A percentile compares a stretch with the other conserved stretches of the same genome.
Evolutionary conservation across 2,113 vertebrate species (phyloP).

Genomic region (Asarcornis scutulata): DNA sequence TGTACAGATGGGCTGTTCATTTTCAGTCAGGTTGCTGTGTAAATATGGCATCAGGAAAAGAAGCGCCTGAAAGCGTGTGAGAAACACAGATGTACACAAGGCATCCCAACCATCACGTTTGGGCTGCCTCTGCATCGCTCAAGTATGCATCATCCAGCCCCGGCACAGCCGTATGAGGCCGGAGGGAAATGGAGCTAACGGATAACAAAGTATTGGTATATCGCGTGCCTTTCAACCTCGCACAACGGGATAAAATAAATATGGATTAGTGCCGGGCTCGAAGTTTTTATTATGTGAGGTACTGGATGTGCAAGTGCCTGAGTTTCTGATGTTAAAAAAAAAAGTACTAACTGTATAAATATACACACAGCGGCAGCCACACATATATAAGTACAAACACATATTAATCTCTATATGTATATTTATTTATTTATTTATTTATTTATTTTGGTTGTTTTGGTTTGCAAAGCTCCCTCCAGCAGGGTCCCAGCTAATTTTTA

Average conservation of each 20-base stretch:
- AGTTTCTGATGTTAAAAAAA: neutral
- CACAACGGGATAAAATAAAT: constrained; percentile 68
- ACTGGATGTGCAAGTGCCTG: neutral
- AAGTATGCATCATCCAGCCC: constrained; percentile 39
- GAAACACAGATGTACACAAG: constrained; percentile 30
- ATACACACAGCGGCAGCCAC: neutral
- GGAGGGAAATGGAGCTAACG: constrained; percentile 37
- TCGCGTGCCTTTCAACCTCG: constrained; percentile 53
- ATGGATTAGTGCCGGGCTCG: constrained; percentile 56
- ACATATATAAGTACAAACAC: neutral
- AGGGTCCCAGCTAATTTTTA: constrained; percentile 14
- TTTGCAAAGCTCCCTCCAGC: constrained; percentile 26
- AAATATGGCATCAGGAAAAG: constrained; percentile 33
- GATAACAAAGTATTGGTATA: constrained; percentile 64
- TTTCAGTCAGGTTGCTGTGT: constrained; percentile 34
- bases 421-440: too few species aligned
- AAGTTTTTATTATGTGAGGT: constrained; percentile 49
- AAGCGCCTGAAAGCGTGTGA: constrained; percentile 18
- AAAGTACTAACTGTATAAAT: neutral
- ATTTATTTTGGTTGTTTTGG: neutral
- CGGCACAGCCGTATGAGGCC: constrained; percentile 51
- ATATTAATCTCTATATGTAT: too few species aligned
- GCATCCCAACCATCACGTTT: constrained; percentile 2
- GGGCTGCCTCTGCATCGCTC: constrained; percentile 56
- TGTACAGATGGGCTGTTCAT: neutral